These are phyloP conservation scores for Camponotus floridanus DNA, from an alignment of 1,140 invertebrate genomes.

Conservation along the genomic window DNA sequence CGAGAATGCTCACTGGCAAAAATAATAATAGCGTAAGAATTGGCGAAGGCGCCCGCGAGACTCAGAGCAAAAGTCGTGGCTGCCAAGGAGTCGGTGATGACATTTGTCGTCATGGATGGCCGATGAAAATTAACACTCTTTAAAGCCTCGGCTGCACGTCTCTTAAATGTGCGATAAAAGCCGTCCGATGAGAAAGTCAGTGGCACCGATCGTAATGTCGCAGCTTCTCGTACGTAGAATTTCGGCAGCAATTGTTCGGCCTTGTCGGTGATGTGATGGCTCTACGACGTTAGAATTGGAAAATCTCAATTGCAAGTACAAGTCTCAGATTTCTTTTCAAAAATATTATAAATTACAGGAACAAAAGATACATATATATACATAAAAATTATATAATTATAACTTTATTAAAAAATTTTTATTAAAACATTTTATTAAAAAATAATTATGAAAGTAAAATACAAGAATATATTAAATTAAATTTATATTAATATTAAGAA, in stretches of 20 bases:
- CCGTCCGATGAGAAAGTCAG: constrained; percentile 90
- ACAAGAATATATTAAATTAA: too few species aligned
- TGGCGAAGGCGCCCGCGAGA: constrained; percentile 85
- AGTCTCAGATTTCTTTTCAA: too few species aligned
- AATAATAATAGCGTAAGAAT: constrained; percentile 67
- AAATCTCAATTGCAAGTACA: background rate
- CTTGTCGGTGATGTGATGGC: constrained; percentile 87
- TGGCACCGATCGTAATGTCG: constrained; percentile 87
- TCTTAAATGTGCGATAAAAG: constrained; percentile 90
- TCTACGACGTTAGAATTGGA: constrained; percentile 62
- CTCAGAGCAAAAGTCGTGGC: constrained; percentile 85
- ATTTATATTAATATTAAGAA: too few species aligned
- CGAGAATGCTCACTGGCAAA: constrained; percentile 51
- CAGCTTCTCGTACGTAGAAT: constrained; percentile 88
- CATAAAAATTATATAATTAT: too few species aligned
- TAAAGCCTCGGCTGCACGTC: constrained; percentile 86
- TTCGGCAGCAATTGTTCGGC: constrained; percentile 87
- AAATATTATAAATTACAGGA: too few species aligned
- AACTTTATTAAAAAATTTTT: too few species aligned
- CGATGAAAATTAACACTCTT: constrained; percentile 84
- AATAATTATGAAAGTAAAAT: background rate
- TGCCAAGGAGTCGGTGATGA: constrained; percentile 87
- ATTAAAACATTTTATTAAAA: too few species aligned
- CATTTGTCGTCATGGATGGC: constrained; percentile 83
- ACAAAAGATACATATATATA: too few species aligned